Conservation (phyloP, 2,888 invertebrate genomes). For the Aphidius colemani region DNA sequence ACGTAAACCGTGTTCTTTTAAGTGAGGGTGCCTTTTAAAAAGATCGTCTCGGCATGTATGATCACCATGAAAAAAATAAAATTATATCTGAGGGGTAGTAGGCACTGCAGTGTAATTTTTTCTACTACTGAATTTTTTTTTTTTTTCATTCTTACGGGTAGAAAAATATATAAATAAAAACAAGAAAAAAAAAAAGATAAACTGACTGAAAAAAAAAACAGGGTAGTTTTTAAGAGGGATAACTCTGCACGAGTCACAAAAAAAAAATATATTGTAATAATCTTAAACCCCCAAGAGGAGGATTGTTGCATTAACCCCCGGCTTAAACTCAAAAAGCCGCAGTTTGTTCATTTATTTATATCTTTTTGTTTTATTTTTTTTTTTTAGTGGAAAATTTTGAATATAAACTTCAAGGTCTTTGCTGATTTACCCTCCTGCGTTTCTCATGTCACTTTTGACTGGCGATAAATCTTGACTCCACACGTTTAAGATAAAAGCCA, state of each 20-base stretch:
- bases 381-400: constrained; percentile 19
- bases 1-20: constrained; percentile 61
- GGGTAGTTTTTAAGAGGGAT: constrained; percentile 29
- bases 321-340: constrained; percentile 54
- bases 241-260: constrained; percentile 43
- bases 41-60: constrained; percentile 56
- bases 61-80: constrained; percentile 42
- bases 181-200: constrained; percentile 36
- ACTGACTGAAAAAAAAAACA: constrained; percentile 34
- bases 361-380: constrained; percentile 34
- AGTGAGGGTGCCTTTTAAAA: constrained; percentile 58
- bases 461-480: constrained; percentile 36
- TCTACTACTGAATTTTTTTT: constrained; percentile 33
- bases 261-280: constrained; percentile 54
- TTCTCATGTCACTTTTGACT: constrained; percentile 24
- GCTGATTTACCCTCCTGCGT: too few species aligned
- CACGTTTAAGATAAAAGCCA: constrained; percentile 28
- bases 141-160: constrained; percentile 21
- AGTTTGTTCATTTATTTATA: constrained; percentile 39
- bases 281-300: constrained; percentile 59
- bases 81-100: constrained; percentile 29
- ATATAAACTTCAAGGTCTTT: constrained; percentile 8
- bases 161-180: constrained; percentile 27
- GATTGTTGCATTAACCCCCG: constrained; percentile 60
- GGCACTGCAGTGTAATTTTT: background rate